These are phyloP conservation scores for Geotrypetes seraphini DNA, from an alignment of 2,797 vertebrate species.

Conservation along the genomic window DNA sequence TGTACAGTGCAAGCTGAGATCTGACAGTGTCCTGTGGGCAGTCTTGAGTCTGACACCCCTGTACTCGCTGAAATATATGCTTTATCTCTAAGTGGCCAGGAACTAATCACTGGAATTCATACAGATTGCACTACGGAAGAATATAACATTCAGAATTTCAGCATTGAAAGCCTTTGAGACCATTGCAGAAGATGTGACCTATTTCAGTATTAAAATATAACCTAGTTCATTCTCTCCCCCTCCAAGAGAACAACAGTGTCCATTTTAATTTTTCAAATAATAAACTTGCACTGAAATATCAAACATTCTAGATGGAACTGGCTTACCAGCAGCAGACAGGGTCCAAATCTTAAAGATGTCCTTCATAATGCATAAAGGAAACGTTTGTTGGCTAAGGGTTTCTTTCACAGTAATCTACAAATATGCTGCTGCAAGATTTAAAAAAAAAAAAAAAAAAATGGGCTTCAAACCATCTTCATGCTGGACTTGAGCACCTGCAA, in stretches of 20 bases:
- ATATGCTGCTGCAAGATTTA: conserved; percentile 31
- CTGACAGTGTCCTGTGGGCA: conserved; percentile 13
- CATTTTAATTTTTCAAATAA: conserved; percentile 43
- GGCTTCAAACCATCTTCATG: conserved; percentile 28
- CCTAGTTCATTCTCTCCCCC: conserved; percentile 34
- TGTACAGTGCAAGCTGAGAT: conserved; percentile 25
- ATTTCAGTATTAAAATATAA: conserved; percentile 12
- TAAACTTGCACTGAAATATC: conserved; percentile 29
- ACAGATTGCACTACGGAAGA: conserved; percentile 61
- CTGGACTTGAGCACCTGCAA: conserved; percentile 16
- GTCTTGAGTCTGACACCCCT: conserved; percentile 36
- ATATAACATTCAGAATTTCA: conserved; percentile 42
- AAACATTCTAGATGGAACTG: conserved; percentile 25
- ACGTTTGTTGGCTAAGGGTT: conserved; percentile 28
- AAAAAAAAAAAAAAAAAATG: no score
- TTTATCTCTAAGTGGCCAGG: conserved; percentile 37
- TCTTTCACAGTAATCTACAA: conserved; percentile 31
- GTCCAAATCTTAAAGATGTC: conserved; percentile 53
- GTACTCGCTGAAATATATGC: conserved; percentile 42
- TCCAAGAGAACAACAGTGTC: conserved; percentile 26
- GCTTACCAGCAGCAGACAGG: conserved; percentile 39
- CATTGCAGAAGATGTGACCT: conserved; percentile 32
- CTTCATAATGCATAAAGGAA: conserved; percentile 21
- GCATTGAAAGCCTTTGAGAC: conserved; percentile 40
- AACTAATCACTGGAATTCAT: conserved; percentile 57